These are phyloP conservation scores for Minunthozetes semirufus DNA, from an alignment of 2,888 invertebrate genomes.

Conservation along the genomic window DNA sequence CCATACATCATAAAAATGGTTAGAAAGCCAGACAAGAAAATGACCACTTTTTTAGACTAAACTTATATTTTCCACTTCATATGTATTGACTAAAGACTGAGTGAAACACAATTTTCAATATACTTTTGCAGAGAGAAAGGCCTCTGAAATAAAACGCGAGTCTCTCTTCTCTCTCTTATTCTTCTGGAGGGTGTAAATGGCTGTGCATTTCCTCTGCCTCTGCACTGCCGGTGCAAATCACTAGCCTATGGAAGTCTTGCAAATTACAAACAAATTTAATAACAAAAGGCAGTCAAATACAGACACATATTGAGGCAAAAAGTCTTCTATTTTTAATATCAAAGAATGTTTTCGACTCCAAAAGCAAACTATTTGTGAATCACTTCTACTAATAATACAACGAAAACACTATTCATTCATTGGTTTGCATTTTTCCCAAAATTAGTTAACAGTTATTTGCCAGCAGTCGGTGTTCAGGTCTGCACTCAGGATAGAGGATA, in stretches of 20 bases:
- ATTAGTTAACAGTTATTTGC: too few relatives aligned
- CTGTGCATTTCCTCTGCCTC: slow-evolving; percentile 18
- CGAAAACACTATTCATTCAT: too few relatives aligned
- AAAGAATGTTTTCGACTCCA: too few relatives aligned
- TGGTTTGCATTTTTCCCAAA: too few relatives aligned
- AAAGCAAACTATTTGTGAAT: too few relatives aligned
- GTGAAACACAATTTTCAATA: slow-evolving; percentile 17
- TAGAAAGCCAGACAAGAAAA: slow-evolving; percentile 29
- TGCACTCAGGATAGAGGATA: background rate
- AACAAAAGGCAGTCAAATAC: background rate
- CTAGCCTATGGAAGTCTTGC: background rate
- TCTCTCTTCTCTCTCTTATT: too few relatives aligned
- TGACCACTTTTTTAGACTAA: slow-evolving; percentile 6
- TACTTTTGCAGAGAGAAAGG: background rate
- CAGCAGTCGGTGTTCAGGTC: too few relatives aligned
- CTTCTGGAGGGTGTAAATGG: slow-evolving; percentile 27
- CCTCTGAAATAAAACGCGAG: too few relatives aligned
- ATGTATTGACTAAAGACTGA: background rate
- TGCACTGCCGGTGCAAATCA: slow-evolving; percentile 11
- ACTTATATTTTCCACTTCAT: background rate
- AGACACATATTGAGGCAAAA: background rate
- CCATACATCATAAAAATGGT: slow-evolving; percentile 20
- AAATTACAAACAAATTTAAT: background rate
- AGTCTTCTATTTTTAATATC: too few relatives aligned
- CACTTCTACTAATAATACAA: too few relatives aligned